phyloP scores from a whole-genome alignment of 2,113 vertebrate species.

The Psammodynastes pulverulentus region DNA sequence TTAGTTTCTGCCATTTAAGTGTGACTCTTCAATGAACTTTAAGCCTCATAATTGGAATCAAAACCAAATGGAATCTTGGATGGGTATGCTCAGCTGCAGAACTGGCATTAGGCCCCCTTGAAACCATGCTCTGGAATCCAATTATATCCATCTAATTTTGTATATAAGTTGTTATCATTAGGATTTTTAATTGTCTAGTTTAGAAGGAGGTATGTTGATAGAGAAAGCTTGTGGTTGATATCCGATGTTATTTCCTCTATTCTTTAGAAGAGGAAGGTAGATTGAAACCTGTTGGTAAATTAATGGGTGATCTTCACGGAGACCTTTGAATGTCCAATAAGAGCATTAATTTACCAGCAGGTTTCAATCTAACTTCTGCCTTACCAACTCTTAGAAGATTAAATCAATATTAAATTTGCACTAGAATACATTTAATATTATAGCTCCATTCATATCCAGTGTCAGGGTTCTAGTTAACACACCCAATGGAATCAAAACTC shows the following conservation, averaged over 20 bases:
- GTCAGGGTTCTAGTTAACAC: no score
- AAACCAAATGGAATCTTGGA: not conserved
- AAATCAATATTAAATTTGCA: not conserved
- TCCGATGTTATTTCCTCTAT: not conserved
- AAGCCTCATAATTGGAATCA: not conserved
- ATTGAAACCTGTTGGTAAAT: not conserved
- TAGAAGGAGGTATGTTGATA: not conserved
- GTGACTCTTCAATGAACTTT: not conserved
- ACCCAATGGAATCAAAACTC: no score
- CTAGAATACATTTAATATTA: not conserved
- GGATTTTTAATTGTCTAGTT: not conserved
- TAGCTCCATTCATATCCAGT: not conserved
- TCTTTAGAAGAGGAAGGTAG: not conserved
- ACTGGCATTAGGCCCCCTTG: not conserved
- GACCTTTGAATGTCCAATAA: not conserved
- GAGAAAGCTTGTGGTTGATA: not conserved
- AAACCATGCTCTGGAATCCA: not conserved
- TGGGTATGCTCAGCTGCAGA: not conserved
- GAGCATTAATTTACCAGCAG: not conserved
- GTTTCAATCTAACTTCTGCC: not conserved
- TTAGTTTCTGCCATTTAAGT: not conserved
- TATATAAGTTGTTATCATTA: not conserved
- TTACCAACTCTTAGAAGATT: not conserved
- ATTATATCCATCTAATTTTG: not conserved
- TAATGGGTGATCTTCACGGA: not conserved